Base-by-base conservation (phyloP, 2,888 invertebrate genomes). In the Thera obeliscata region DNA sequence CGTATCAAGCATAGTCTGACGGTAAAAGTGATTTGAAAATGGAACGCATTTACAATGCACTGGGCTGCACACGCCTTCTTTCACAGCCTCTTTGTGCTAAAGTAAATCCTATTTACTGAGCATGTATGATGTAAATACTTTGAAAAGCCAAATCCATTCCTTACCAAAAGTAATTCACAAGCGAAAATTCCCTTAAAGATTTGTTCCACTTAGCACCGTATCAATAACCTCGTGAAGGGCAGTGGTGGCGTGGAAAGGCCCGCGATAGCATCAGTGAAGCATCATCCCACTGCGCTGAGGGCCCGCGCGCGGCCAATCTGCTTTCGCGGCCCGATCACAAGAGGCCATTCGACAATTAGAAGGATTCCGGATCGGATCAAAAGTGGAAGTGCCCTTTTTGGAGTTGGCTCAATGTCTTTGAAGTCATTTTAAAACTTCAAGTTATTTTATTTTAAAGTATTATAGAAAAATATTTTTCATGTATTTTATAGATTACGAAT, bases 291-390 rank as follows among this genome's bases (percentile, higher is more conserved):
- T 52, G 67, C 64, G 71, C 62, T 71, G 78, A 88, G 88, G 58
- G 86, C 66, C 71, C 72, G 86, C 77, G 87, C 91, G 91, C 90
- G 91, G 87, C 81, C 87, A 91, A 91, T 90, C 91, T 89, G 84
- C 78, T 78, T 91, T 81, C 78, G 75, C 79, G 75, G 73, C 73
- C 70, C 86, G 86, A 91, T 90, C 91, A 80, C 64, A 61, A 71
- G 69, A 59, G 72, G 65, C 64, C 72, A 64, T 68, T 69, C 67
- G 69, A 67, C 64, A 73, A 75, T 75, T 71, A 61, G 35, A 61
- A 67, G 70, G 65, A 71, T 74, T 75, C 73, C 74, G 77, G 82
- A 82, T 85, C 78, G 75, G 77, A 77, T 78, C 81, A 75, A 70
- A 77, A 83, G 83, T 78, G 67, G 71, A 64, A 56, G 63, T 69